Evolutionary conservation across 2,113 vertebrate genomes (phyloP), one percentile per base, ranked within the genome.

Genomic region (Gracilinanus agilis): DNA sequence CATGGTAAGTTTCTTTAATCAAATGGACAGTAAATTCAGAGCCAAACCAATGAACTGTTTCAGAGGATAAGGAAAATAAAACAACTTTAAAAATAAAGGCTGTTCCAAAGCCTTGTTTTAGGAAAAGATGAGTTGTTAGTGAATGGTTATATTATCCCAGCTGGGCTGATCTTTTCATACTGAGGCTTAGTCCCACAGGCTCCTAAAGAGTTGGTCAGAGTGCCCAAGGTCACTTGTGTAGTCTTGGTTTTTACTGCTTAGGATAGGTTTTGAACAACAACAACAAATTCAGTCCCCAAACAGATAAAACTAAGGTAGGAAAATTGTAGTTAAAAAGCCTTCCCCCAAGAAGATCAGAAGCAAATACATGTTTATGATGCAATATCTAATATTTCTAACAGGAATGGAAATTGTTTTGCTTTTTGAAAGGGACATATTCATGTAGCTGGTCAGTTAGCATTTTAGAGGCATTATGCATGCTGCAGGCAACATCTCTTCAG

Each of bases 371-470:
- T 67, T 53, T 90, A 12, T n/a, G 6, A 12, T 9, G 4, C 88
- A 97, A 56, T 8, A 91, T 54, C 89, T 34, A 92, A 88, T 21
- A 10, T 11, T 34, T 44, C 24, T 90, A 40, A 93, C 56, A 29
- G 49, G 91, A 90, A 96, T 75, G 53, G 11, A 9, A 24, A 0
- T 2, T 29, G 44, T 83, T 55, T 54, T 54, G 11, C 9, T 95
- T 90, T 91, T 92, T 53, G 97, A 92, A 8, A 0, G 23, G 93
- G 93, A 93, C 61, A 1, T 44, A 21, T 12, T 75, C 61, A 44
- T 1, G 58, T 0, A 3, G 53, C 0, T 19, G 1, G 53, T 9
- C 55, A 49, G 92, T 61, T 40, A 94, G 16, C 0, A 25, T 88
- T 44, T 90, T 34, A 53, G 55, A 44, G 90, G 16, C 0, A 53